Base-by-base conservation (phyloP, 2,113 vertebrate genomes). In the Salvelinus namaycush region DNA sequence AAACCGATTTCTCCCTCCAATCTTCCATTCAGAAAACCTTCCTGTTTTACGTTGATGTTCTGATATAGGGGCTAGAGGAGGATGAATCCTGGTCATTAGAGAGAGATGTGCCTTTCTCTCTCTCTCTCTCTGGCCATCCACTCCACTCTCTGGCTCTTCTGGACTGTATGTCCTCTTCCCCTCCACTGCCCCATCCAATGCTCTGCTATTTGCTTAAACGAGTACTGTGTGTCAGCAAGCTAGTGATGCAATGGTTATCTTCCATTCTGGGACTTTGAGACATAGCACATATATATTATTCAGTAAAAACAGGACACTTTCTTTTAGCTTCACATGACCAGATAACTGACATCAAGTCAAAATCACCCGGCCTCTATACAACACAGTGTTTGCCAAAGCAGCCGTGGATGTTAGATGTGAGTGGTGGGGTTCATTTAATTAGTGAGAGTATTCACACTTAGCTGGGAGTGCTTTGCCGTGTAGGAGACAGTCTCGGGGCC, bases 361-460 rank as follows among this genome's bases (percentile, higher is more conserved):
- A 62, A 62, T 62, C 59, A 22, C 59, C n/a, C 4, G 12, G 51
- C 59, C 59, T 62, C 59, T 62, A 62, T 62, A 3, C n/a, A n/a
- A 22, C n/a, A 5, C 11, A 62, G 59, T 9, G 51, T 54, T 54
- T 62, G 7, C 39, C n/a, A 9, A 62, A 24, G 59, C 20, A 62
- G n/a, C 59, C 20, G 9, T 44, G 39, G 39, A 12, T 44, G 39
- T 44, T 44, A 24, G 24, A 24, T 24, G 24, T n/a, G 16, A 24
- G 16, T 62, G 20, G 60, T 62, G 20, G 60, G 49, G 72, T 27
- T 54, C 1, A 84, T 73, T 81, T 27, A 81, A 73, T 76, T 70
- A 71, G 76, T 54, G 29, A 29, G 67, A n/a, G n/a, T 29, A 44
- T 64, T 74, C 72, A 64, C 72, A 51, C 24, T 34, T 64, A 59